Evolutionary conservation across 2,888 invertebrate species (phyloP), one percentile per base, ranked within the genome.

Genomic region (Platypus cylindrus): DNA sequence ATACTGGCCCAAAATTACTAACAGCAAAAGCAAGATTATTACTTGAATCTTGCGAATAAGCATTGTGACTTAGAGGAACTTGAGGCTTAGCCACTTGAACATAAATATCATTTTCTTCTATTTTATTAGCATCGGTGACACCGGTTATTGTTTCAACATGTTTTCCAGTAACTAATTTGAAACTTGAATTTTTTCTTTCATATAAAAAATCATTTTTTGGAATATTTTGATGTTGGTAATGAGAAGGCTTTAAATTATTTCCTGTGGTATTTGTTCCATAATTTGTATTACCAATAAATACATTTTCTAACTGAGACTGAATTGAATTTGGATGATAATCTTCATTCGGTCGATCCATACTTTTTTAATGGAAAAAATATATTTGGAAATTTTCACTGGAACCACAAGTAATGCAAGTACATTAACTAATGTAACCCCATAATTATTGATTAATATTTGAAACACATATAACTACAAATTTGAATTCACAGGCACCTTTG

Each of bases 111-210:
- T 56, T 58, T 38, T 61, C 62, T 55, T 62, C 56, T 4, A 53
- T 34, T 50, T 59, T 12, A 3, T 54, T 56, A 36, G 68, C 68
- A n/a, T n/a, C n/a, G n/a, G n/a, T n/a, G n/a, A n/a, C n/a, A n/a
- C n/a, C n/a, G n/a, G n/a, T n/a, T 42, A 74, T 68, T 32, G 71
- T 71, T 53, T 79, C 78, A 5, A 80, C 73, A 45, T 76, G 69
- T 55, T 80, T 82, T 32, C 81, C 79, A 22, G 79, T 78, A 26
- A 80, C 78, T 55, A 77, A 84, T 56, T 83, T 80, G 7, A 80
- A 78, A 30, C 81, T 75, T 13, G 78, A 75, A 52, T 78, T 80
- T 38, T 74, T 78, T 36, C 82, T 68, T 53, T 82, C 83, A 48
- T 75, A 75, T 32, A 72, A 58, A 46, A 71, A 70, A 45, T 70